Base-by-base conservation (phyloP, 2,888 invertebrate genomes). In the Acanthosepion lycidas region DNA sequence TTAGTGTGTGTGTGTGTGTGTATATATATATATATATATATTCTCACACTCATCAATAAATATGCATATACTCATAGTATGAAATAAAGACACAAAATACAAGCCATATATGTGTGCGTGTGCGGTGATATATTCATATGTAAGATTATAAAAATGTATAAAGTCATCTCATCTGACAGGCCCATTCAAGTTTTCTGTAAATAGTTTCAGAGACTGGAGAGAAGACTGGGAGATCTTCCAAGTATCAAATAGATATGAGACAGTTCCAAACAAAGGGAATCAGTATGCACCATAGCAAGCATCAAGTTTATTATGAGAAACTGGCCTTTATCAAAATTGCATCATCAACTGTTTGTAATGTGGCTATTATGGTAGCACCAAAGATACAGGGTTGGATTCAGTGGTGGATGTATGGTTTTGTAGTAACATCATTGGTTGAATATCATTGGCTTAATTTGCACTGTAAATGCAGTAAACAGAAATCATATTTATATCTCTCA, bases 91-190 rank as follows among this genome's bases (percentile, higher is more conserved):
- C 42, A 42, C 42, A 42, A 42, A 42, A 42, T 42, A 42, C 42
- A 42, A 42, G 42, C 42, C 42, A n/a, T 78, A n/a, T 78, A n/a
- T 78, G 9, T 78, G 28, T 78, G 28, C 0, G 28, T 6, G 28
- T 78, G 42, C 42, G 42, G 42, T 42, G 42, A 42, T 42, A 28
- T 78, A 78, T 78, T 28, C n/a, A 78, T 78, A 78, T 28, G 28
- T 6, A 78, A 12, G 28, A 26, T 28, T 78, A 28, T 78, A n/a
- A 78, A 78, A 78, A 78, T 78, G 12, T 78, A 78, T 78, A 78
- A 78, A 78, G 28, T 78, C 78, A 78, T 78, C 78, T 78, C 78
- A 78, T 78, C 78, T 78, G 78, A 78, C 78, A 78, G 26, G 78
- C 28, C 78, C 26, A 78, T 78, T 78, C 78, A 78, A 78, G 28